Conservation (phyloP, 2,888 invertebrate species). For the Drosophila flavopinicola region DNA sequence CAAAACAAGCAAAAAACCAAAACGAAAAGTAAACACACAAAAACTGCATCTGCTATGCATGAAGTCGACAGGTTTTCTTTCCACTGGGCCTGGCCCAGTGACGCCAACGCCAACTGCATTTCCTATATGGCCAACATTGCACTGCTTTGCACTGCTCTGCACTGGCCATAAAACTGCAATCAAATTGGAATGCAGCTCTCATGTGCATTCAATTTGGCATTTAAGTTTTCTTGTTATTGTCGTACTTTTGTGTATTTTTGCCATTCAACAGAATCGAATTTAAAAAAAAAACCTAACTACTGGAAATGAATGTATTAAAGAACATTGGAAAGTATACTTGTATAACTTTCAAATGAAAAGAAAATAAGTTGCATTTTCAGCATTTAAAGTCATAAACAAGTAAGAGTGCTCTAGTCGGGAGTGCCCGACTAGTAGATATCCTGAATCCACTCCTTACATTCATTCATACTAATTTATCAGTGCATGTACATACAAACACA, state of each 20-base stretch:
- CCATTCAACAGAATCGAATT: no score
- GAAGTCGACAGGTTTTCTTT: constrained; percentile 7
- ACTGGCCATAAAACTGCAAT: constrained; percentile 52
- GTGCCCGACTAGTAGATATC: no score
- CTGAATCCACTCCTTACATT: no score
- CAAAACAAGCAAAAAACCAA: constrained; percentile 3
- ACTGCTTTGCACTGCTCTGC: no score
- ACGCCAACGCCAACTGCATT: constrained; percentile 4
- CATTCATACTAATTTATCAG: no score
- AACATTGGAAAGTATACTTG: no score
- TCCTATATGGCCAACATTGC: constrained; percentile 2
- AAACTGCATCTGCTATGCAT: constrained; percentile 1
- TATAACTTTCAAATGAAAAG: no score
- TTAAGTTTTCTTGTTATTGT: constrained; percentile 5
- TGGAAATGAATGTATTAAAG: neutral
- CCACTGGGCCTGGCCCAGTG: constrained; percentile 11
- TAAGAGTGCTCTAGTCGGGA: no score
- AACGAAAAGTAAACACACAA: constrained; percentile 14
- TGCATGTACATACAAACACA: no score
- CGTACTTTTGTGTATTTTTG: constrained; percentile 11
- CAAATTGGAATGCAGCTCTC: constrained; percentile 46
- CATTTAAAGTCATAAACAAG: no score
- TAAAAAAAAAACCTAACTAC: neutral
- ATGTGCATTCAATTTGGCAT: constrained; percentile 46
- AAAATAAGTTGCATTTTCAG: no score